phyloP scores from a whole-genome alignment of 64 coral and sea anemone species.

The Pachyseris speciosa region DNA sequence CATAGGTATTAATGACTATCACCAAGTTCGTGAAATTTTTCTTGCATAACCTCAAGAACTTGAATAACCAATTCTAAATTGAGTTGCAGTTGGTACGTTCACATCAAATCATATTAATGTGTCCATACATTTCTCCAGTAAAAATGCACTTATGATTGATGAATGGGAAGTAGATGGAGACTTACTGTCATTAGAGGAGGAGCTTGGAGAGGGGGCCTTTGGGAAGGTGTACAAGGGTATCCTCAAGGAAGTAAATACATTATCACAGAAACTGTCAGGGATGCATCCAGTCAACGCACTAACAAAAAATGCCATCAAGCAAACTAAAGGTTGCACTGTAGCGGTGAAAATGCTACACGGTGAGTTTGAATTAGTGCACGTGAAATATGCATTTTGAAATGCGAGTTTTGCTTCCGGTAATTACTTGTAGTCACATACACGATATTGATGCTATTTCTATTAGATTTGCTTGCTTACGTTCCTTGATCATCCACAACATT shows the following conservation, averaged over 20 bases:
- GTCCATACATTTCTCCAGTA: background rate
- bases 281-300: background rate
- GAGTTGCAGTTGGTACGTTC: too few relatives aligned
- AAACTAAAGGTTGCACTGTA: background rate
- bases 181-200: conserved; percentile 3
- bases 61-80: too few relatives aligned
- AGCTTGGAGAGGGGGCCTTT: conserved; percentile 58
- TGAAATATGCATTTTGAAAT: background rate
- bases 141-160: background rate
- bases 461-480: too few relatives aligned
- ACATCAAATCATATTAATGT: background rate
- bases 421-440: too few relatives aligned
- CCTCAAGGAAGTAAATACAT: background rate
- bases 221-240: conserved; percentile 51
- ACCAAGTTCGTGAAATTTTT: too few relatives aligned
- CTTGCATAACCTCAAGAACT: too few relatives aligned
- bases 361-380: background rate
- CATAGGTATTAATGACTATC: too few relatives aligned
- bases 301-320: background rate
- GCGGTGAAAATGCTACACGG: conserved; percentile 69
- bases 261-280: background rate
- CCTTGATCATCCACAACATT: too few relatives aligned
- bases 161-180: conserved; percentile 32
- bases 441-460: too few relatives aligned
- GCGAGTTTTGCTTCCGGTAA: too few relatives aligned